These are phyloP conservation scores for Diadumene lineata DNA, from an alignment of 92 coral and sea anemone genomes.

Conservation along the genomic window DNA sequence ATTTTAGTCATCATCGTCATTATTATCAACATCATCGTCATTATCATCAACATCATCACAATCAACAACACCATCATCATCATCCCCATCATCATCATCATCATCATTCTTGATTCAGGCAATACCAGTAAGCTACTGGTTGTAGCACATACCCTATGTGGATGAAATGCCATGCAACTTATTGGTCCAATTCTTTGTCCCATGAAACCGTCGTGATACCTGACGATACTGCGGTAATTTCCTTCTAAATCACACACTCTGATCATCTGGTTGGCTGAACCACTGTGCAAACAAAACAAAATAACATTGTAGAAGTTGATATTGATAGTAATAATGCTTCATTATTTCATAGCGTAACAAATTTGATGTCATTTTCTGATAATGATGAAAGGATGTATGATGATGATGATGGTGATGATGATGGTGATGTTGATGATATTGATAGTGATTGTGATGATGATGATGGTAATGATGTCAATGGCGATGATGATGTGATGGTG, in stretches of 20 bases:
- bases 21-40: background rate
- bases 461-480: background rate
- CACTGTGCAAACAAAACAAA: conserved; percentile 40
- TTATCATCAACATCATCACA: background rate
- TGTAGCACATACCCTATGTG: conserved; percentile 75
- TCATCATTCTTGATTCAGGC: background rate
- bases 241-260: conserved; percentile 76
- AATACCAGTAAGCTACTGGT: background rate
- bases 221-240: conserved; percentile 70
- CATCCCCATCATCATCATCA: background rate
- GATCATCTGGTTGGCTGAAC: conserved; percentile 92
- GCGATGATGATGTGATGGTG: background rate
- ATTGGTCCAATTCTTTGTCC: conserved; percentile 98
- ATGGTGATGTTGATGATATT: background rate
- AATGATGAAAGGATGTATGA: background rate
- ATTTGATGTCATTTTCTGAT: too few species aligned
- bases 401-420: conserved; percentile 5
- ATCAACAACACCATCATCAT: background rate
- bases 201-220: conserved; percentile 98
- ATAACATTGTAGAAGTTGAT: background rate
- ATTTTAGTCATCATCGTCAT: background rate
- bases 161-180: conserved; percentile 88
- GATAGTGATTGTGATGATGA: background rate
- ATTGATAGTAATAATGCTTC: too few species aligned
- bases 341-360: too few species aligned